phyloP scores from a whole-genome alignment of 2,797 vertebrate species.

The Cossypha polioptera region DNA sequence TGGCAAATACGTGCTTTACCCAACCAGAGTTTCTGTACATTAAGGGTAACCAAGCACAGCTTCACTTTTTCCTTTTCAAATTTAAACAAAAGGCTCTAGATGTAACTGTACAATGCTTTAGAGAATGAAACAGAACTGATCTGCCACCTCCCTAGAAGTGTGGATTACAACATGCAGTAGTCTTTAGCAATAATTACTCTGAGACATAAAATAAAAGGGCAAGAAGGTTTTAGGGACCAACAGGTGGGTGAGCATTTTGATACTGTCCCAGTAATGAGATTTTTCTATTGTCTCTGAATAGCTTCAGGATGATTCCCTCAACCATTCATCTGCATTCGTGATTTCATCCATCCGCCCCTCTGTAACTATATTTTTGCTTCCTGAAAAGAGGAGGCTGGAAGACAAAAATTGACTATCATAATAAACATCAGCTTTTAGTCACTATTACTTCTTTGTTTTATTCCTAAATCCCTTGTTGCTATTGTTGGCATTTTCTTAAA shows the following conservation, averaged over 20 bases:
- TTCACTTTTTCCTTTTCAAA: neutral
- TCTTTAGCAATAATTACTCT: neutral
- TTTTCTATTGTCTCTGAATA: neutral
- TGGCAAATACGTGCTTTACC: neutral
- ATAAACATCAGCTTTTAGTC: neutral
- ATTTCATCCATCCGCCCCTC: neutral
- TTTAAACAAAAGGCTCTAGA: neutral
- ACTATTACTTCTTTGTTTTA: neutral
- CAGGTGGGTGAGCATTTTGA: neutral
- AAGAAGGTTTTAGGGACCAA: neutral
- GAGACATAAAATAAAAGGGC: neutral
- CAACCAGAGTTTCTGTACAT: neutral
- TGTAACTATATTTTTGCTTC: neutral
- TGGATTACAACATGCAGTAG: neutral
- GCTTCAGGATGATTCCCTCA: neutral
- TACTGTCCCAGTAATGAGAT: neutral
- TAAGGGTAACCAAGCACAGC: neutral
- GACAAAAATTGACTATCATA: neutral
- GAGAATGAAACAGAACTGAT: neutral
- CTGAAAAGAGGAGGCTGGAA: neutral
- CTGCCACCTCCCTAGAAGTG: neutral
- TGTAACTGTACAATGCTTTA: neutral
- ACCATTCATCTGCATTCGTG: neutral
- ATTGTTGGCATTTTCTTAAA: neutral
- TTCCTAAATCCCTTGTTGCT: neutral